Base-by-base conservation (phyloP, 2,888 invertebrate genomes). In the Acleris literana region DNA sequence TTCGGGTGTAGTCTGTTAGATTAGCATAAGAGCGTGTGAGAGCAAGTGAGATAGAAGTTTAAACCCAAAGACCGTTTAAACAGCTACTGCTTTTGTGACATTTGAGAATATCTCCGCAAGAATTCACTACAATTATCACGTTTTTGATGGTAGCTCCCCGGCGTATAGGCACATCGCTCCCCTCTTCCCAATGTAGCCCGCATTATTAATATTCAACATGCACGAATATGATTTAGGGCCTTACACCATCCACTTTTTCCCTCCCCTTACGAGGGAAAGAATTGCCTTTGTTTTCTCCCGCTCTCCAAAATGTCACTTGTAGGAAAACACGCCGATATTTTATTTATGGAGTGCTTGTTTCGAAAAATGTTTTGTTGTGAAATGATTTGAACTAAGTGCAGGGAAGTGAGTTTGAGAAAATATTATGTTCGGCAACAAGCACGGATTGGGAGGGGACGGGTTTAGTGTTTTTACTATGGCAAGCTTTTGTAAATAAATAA, bases 161-260 rank as follows among this genome's bases (percentile, higher is more conserved):
- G 71, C 71, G 71, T 68, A 68, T 76, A 76, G 76, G 74, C 68
- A 69, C 48, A 69, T 62, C 57, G 61, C 70, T 57, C 51, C 63
- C 68, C 64, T 69, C 70, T 68, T 68, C 53, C 71, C 65, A 44
- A 70, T 70, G 65, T 58, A 69, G 69, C 69, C 78, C 77, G 70
- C 76, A 79, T 82, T 83, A 83, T 86, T 84, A 85, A 86, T 85
- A 86, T 85, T 84, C 85, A 85, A 76, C 78, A 81, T 79, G 83
- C 78, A 83, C 71, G 77, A 81, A 84, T 80, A 86, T 84, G 84
- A 86, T 85, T 83, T 83, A 86, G 71, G 68, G 71, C 74, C 72
- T 70, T 71, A 73, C 73, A 69, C 72, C 70, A 68, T 67, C 66
- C 69, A 71, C 67, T 70, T 73, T 72, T 68, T 70, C 69, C 33